Conservation (phyloP, 2,797 vertebrate genomes). For the Coracias cyanogaster region DNA sequence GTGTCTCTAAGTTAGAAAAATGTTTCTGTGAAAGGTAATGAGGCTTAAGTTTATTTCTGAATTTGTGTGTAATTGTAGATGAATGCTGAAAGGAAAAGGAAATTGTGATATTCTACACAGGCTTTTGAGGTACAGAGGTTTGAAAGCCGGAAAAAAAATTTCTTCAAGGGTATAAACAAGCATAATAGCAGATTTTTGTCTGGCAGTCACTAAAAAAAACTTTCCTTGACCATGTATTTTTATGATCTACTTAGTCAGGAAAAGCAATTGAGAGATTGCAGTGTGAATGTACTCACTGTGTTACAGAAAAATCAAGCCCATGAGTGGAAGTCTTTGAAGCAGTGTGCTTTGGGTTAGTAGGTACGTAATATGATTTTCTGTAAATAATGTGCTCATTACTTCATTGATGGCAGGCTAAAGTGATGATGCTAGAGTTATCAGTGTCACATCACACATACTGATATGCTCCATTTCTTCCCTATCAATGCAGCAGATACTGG, state of each 20-base stretch:
- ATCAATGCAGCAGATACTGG: not conserved
- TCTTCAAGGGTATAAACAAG: not conserved
- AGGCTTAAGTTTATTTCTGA: not conserved
- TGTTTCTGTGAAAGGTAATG: not conserved
- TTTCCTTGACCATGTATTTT: constrained; percentile 17
- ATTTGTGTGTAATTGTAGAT: not conserved
- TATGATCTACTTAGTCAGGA: constrained; percentile 17
- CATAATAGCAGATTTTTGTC: constrained; percentile 25
- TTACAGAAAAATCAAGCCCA: not conserved
- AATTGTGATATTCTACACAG: not conserved
- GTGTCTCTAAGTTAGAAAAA: not conserved
- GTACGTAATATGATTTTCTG: not conserved
- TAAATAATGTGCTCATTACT: not conserved
- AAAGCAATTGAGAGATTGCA: not conserved
- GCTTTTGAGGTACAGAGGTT: not conserved
- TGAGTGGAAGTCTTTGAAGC: not conserved
- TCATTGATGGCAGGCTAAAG: not conserved
- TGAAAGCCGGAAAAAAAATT: not conserved
- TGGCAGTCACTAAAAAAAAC: not conserved
- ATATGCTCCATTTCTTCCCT: not conserved
- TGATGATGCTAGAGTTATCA: not conserved
- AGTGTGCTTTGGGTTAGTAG: not conserved
- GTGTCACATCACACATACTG: not conserved
- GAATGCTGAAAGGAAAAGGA: not conserved
- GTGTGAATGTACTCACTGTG: constrained; percentile 3